Conservation (phyloP, 1,140 invertebrate genomes). For the Microplitis mediator region DNA sequence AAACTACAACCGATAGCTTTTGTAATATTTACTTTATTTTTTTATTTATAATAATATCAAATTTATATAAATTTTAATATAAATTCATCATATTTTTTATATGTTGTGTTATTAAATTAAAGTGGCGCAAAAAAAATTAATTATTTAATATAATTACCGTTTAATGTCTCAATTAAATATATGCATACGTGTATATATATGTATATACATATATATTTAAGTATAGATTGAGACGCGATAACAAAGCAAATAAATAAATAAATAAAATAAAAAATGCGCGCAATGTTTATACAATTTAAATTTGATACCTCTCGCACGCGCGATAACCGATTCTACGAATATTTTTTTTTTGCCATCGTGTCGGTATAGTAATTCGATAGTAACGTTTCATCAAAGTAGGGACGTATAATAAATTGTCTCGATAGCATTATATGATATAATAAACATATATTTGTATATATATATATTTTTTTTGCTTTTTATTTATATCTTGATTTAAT, state of each 20-base stretch:
- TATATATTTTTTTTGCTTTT: neutral
- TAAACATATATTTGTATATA: too few species aligned
- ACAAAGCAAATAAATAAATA: too few species aligned
- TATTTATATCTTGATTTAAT: too few species aligned
- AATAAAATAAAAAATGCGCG: too few species aligned
- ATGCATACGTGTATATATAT: too few species aligned
- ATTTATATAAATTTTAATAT: neutral
- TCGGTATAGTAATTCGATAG: constrained; percentile 26
- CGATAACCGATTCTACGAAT: constrained; percentile 31
- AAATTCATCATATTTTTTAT: too few species aligned
- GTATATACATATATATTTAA: too few species aligned
- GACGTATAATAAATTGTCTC: neutral
- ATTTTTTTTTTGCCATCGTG: neutral
- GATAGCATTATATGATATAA: neutral
- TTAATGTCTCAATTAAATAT: too few species aligned
- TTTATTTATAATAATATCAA: neutral
- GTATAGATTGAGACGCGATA: too few species aligned
- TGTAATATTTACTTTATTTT: constrained; percentile 15
- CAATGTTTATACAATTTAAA: neutral
- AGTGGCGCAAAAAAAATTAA: neutral
- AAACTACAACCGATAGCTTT: constrained; percentile 26
- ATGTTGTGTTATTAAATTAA: too few species aligned
- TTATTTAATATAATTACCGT: neutral
- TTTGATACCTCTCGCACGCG: constrained; percentile 12
- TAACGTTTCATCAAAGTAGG: constrained; percentile 25